phyloP scores from a whole-genome alignment of 2,113 vertebrate genomes.

The Euleptes europaea region DNA sequence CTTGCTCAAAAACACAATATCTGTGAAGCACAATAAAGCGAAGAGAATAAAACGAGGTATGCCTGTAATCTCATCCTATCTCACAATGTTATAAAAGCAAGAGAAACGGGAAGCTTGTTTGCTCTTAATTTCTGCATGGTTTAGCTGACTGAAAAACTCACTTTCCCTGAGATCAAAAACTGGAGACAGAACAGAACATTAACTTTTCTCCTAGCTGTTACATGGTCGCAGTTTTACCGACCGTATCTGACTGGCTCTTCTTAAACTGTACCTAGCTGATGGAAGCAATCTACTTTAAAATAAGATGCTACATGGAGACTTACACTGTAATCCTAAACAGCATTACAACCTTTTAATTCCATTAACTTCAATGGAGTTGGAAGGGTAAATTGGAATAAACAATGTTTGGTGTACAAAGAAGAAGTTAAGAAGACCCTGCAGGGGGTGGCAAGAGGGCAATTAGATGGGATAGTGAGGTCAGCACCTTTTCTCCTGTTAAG shows the following conservation, averaged over 20 bases:
- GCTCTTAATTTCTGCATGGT: not conserved
- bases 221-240: not conserved
- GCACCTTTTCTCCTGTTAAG: too few relatives aligned
- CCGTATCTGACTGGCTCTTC: not conserved
- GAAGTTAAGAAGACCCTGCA: too few relatives aligned
- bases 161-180: not conserved
- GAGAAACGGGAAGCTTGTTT: not conserved
- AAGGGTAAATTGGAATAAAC: too few relatives aligned
- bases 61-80: not conserved
- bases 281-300: not conserved
- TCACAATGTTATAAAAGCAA: not conserved
- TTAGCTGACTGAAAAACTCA: not conserved
- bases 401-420: too few relatives aligned
- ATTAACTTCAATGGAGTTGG: too few relatives aligned
- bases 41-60: too few relatives aligned
- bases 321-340: not conserved
- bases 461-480: too few relatives aligned
- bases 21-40: too few relatives aligned
- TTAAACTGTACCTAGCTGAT: not conserved
- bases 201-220: not conserved
- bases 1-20: too few relatives aligned
- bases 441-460: too few relatives aligned
- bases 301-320: accelerated
- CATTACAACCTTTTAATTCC: too few relatives aligned
- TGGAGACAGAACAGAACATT: not conserved